phyloP scores from a whole-genome alignment of 1,140 invertebrate species.

The Cydia splendana region DNA sequence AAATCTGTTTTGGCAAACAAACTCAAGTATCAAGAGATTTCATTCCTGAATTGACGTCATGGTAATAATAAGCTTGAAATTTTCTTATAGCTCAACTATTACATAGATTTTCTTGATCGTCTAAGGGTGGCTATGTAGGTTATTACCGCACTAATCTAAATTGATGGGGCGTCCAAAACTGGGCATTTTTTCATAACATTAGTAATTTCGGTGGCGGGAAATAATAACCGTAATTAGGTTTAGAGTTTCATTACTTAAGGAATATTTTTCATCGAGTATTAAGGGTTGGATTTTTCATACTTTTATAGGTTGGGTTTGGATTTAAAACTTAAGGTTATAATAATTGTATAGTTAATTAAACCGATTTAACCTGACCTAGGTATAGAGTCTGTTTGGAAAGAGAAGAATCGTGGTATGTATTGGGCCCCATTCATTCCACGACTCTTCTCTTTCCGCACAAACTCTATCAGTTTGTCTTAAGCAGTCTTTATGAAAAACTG shows the following conservation, averaged over 20 bases:
- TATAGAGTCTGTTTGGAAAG: too few species aligned
- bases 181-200: conserved; percentile 72
- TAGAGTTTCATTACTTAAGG: conserved; percentile 73
- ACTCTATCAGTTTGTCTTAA: too few species aligned
- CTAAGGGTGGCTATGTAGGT: conserved; percentile 60
- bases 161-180: conserved; percentile 75
- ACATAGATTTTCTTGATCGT: conserved; percentile 73
- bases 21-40: conserved; percentile 39
- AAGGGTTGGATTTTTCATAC: conserved; percentile 1
- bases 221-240: conserved; percentile 71
- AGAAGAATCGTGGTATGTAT: too few species aligned
- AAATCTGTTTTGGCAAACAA: conserved; percentile 44
- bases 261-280: conserved; percentile 6
- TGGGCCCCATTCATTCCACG: too few species aligned
- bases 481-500: too few species aligned
- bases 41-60: conserved; percentile 53
- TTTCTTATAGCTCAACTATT: conserved; percentile 75
- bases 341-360: background rate
- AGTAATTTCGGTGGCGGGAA: conserved; percentile 75
- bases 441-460: too few species aligned
- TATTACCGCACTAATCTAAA: conserved; percentile 77
- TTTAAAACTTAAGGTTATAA: too few species aligned
- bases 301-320: background rate
- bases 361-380: too few species aligned
- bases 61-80: conserved; percentile 76